A percentile compares a stretch with the other conserved stretches of the same genome.
These are phyloP conservation scores for Dryobota labecula DNA, from an alignment of 2,888 invertebrate species.

Conservation along the genomic window DNA sequence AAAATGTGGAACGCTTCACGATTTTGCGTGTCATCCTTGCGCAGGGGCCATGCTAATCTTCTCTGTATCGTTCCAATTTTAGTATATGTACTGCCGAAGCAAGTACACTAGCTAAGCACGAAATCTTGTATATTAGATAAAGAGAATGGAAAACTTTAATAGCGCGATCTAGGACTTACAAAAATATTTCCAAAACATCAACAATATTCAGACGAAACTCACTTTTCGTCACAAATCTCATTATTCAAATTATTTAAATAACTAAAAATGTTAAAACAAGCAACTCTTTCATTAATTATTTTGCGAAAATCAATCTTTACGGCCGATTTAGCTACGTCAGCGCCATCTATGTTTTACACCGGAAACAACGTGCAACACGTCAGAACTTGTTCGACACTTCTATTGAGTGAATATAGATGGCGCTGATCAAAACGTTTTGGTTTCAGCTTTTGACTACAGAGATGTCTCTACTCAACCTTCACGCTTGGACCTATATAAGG, in stretches of 20 bases:
- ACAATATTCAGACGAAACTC: accelerated
- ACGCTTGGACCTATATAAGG: background rate
- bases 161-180: slow-evolving; percentile 51
- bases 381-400: background rate
- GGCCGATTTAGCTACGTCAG: background rate
- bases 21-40: slow-evolving; percentile 85
- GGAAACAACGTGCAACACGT: background rate
- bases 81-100: slow-evolving; percentile 84
- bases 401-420: slow-evolving; percentile 16
- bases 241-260: accelerated
- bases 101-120: slow-evolving; percentile 60
- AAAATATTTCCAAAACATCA: background rate
- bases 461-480: background rate
- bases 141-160: slow-evolving; percentile 23
- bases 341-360: slow-evolving; percentile 46
- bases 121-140: slow-evolving; percentile 54
- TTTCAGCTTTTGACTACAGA: background rate
- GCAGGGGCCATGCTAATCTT: slow-evolving; percentile 85
- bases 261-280: background rate
- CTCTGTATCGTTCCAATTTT: slow-evolving; percentile 84
- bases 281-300: background rate
- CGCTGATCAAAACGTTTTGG: background rate
- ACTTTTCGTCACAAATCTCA: background rate
- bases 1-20: slow-evolving; percentile 85
- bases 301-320: background rate